These are phyloP conservation scores for Propithecus deckenii DNA, from an alignment of 2,797 vertebrate genomes.

Conservation along the genomic window DNA sequence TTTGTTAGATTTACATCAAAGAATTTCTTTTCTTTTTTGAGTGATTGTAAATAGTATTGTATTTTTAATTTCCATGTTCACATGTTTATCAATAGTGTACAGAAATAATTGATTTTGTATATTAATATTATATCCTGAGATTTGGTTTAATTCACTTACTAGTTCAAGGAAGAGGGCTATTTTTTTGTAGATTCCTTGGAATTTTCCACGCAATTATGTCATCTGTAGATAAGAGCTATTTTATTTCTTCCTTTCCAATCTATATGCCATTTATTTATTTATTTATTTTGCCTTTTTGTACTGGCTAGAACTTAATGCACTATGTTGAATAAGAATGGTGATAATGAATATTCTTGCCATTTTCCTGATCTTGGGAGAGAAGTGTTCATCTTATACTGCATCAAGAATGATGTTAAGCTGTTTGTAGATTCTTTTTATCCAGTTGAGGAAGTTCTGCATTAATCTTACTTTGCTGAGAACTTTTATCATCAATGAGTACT, in stretches of 20 bases:
- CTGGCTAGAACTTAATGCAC: neutral
- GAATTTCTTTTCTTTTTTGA: neutral
- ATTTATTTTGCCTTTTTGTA: neutral
- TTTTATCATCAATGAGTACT: neutral
- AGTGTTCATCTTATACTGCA: neutral
- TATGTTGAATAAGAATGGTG: too few relatives aligned
- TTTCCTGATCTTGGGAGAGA: neutral
- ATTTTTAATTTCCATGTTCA: neutral
- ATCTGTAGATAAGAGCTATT: neutral
- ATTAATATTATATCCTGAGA: neutral
- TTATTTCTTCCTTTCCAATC: neutral
- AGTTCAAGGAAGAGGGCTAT: neutral
- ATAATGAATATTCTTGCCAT: neutral
- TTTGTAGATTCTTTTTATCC: neutral
- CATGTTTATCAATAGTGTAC: neutral
- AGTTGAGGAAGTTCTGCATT: too few relatives aligned
- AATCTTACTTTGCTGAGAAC: neutral
- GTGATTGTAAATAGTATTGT: neutral
- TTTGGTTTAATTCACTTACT: neutral
- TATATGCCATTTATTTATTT: neutral
- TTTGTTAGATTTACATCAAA: neutral
- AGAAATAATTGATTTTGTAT: neutral
- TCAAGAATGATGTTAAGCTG: neutral
- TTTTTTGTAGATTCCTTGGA: neutral
- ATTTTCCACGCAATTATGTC: neutral